These are phyloP conservation scores for Ceramica pisi DNA, from an alignment of 2,888 invertebrate species.

Conservation along the genomic window DNA sequence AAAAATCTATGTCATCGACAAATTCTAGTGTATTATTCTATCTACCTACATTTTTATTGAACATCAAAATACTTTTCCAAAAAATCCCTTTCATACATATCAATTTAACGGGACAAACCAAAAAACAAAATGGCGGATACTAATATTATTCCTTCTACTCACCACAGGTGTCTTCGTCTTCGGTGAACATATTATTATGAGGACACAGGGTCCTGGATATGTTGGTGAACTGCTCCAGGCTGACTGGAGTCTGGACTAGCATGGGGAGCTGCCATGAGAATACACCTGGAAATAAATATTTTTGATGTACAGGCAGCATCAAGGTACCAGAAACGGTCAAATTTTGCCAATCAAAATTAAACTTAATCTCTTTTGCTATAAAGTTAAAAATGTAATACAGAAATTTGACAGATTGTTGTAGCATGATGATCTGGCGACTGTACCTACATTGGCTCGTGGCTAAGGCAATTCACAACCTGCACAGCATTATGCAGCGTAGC, in stretches of 20 bases:
- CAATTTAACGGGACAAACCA: not conserved
- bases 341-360: too few relatives aligned
- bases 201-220: conserved; percentile 92
- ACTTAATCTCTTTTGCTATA: too few relatives aligned
- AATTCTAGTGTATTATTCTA: not conserved
- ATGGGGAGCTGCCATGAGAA: conserved; percentile 95
- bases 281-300: conserved; percentile 86
- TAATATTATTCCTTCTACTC: conserved; percentile 52
- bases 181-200: conserved; percentile 87
- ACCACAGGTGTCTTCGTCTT: conserved; percentile 85
- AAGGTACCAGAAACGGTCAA: too few relatives aligned
- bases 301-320: too few relatives aligned
- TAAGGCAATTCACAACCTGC: too few relatives aligned
- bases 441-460: too few relatives aligned
- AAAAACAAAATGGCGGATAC: conserved; percentile 6
- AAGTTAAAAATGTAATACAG: too few relatives aligned
- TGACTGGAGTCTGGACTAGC: conserved; percentile 90
- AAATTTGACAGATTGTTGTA: too few relatives aligned
- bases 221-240: conserved; percentile 87
- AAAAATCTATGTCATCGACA: too few relatives aligned
- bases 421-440: too few relatives aligned
- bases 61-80: not conserved
- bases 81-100: not conserved
- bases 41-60: not conserved
- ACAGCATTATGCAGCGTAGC: too few relatives aligned